These are phyloP conservation scores for Myocastor coypus DNA, from an alignment of 2,113 vertebrate genomes.

Conservation along the genomic window DNA sequence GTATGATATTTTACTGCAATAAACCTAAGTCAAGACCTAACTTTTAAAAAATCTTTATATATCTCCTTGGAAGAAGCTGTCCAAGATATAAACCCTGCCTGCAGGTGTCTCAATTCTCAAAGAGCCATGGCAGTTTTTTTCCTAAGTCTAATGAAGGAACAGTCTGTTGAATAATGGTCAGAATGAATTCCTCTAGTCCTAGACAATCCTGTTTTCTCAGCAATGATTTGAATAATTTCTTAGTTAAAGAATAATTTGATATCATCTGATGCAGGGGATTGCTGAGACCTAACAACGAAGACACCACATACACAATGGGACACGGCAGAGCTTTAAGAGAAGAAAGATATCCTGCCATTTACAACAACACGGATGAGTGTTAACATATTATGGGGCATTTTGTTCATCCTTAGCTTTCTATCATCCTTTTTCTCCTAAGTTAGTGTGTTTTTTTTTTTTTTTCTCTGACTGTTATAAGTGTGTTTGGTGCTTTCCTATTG, in stretches of 20 bases:
- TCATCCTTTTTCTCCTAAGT: constrained; percentile 25
- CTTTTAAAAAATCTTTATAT: not conserved
- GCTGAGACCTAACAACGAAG: not conserved
- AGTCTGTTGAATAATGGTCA: not conserved
- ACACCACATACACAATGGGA: not conserved
- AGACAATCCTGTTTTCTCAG: not conserved
- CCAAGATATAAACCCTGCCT: not conserved
- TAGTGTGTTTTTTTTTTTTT: not conserved
- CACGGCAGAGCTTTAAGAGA: not conserved
- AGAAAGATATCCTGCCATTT: not conserved
- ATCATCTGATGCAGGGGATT: not conserved
- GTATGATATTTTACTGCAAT: not conserved
- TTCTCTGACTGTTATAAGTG: not conserved
- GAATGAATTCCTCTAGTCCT: not conserved
- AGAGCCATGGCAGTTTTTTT: not conserved
- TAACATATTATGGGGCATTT: constrained; percentile 39
- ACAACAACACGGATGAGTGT: not conserved
- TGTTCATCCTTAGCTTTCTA: constrained; percentile 16
- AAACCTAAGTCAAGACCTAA: not conserved
- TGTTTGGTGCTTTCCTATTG: constrained; percentile 5
- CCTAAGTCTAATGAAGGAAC: not conserved
- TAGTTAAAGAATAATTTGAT: not conserved
- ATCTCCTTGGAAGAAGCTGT: not conserved
- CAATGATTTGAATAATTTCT: not conserved
- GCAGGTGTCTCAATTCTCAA: not conserved